phyloP scores from a whole-genome alignment of 35 echinoderm and acorn worm genomes.

The Apostichopus japonicus region DNA sequence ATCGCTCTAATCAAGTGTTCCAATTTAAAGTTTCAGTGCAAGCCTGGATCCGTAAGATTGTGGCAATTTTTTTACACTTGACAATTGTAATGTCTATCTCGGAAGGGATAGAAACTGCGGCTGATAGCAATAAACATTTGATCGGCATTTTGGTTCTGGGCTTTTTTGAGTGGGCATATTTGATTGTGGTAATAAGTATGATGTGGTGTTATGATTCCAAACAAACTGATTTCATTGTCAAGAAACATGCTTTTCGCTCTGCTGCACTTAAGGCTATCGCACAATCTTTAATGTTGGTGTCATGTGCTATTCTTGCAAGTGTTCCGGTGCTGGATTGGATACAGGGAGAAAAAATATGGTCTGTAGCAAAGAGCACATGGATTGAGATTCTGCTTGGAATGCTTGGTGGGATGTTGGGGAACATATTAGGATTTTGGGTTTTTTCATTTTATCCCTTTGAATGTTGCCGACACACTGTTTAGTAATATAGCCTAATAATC shows the following conservation, averaged over 20 bases:
- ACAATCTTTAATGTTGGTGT: background rate
- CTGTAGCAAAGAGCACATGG: background rate
- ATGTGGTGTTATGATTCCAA: background rate
- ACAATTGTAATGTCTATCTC: background rate
- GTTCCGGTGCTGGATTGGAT: background rate
- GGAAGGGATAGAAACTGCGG: background rate
- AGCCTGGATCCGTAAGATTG: background rate
- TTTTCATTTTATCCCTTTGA: background rate
- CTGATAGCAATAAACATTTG: background rate
- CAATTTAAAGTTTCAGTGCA: background rate
- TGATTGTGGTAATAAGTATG: background rate
- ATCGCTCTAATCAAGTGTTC: background rate
- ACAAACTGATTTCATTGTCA: background rate
- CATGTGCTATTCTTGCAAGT: background rate
- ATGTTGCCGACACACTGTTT: background rate
- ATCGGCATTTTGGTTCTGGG: background rate
- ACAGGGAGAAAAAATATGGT: background rate
- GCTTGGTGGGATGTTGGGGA: background rate
- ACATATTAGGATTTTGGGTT: background rate
- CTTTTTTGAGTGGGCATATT: background rate
- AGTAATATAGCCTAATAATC: too few relatives aligned
- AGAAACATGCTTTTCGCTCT: background rate
- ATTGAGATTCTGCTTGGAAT: background rate
- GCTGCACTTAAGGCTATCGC: background rate
- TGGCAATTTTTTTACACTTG: background rate